Evolutionary conservation across 2,113 vertebrate species (phyloP).

Genomic region (Melanerpes aurifrons): DNA sequence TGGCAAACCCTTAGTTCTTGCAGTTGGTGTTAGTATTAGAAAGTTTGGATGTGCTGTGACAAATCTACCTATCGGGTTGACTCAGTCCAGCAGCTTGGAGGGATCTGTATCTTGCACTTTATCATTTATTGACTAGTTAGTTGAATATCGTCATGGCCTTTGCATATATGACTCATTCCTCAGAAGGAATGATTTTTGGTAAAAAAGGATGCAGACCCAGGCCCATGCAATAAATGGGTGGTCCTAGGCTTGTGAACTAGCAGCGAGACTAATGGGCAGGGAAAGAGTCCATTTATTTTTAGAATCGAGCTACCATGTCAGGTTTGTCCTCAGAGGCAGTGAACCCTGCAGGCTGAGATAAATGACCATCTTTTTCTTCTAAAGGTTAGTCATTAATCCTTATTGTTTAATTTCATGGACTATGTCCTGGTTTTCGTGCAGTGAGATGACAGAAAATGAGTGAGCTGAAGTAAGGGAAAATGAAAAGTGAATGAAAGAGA

Average conservation of each 20-base stretch:
- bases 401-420: constrained; percentile 43
- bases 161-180: neutral
- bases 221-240: neutral
- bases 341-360: neutral
- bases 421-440: neutral
- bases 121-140: neutral
- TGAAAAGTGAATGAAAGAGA: neutral
- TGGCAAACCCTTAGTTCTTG: neutral
- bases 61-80: neutral
- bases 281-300: neutral
- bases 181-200: neutral
- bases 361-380: neutral
- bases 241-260: neutral
- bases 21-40: neutral
- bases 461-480: neutral
- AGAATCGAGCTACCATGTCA: neutral
- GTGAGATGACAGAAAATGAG: neutral
- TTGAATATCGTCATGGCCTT: neutral
- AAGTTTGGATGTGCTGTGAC: neutral
- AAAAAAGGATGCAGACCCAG: neutral
- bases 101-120: neutral
- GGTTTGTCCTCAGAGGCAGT: neutral
- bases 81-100: neutral
- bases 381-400: neutral
- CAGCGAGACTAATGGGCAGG: neutral